These are phyloP conservation scores for Morpho achilles DNA, from an alignment of 2,888 invertebrate genomes.

Conservation along the genomic window DNA sequence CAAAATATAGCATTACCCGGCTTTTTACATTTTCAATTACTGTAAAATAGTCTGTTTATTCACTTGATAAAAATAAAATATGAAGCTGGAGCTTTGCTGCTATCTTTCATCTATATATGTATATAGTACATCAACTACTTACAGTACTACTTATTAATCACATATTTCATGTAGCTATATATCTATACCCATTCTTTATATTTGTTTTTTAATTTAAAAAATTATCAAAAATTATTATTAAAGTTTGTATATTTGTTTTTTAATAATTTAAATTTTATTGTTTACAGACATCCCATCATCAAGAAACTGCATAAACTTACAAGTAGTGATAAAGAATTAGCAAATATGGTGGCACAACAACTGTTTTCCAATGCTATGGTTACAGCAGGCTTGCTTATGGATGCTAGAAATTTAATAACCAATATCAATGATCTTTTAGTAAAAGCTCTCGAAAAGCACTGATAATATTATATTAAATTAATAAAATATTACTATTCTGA, in stretches of 20 bases:
- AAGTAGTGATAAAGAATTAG: conserved; percentile 87
- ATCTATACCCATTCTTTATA: neutral
- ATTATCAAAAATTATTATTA: too few relatives aligned
- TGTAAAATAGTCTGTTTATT: neutral
- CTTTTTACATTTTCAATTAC: neutral
- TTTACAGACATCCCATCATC: conserved; percentile 90
- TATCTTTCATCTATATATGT: too few relatives aligned
- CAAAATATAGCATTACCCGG: too few relatives aligned
- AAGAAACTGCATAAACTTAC: conserved; percentile 90
- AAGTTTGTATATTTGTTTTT: conserved; percentile 2
- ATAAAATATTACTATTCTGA: conserved; percentile 17
- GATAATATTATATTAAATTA: conserved; percentile 10
- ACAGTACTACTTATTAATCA: too few relatives aligned
- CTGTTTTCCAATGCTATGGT: conserved; percentile 97
- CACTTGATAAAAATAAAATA: neutral
- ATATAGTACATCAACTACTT: too few relatives aligned
- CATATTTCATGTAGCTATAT: neutral
- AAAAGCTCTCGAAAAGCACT: conserved; percentile 88
- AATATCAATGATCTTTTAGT: conserved; percentile 92
- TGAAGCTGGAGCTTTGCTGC: too few relatives aligned
- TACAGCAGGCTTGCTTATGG: conserved; percentile 94
- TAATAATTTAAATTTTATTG: conserved; percentile 9
- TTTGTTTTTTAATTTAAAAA: conserved; percentile 11
- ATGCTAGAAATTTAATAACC: conserved; percentile 90
- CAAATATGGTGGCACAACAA: conserved; percentile 91